phyloP scores from a whole-genome alignment of 2,113 vertebrate genomes.

The Eubucco bourcierii region DNA sequence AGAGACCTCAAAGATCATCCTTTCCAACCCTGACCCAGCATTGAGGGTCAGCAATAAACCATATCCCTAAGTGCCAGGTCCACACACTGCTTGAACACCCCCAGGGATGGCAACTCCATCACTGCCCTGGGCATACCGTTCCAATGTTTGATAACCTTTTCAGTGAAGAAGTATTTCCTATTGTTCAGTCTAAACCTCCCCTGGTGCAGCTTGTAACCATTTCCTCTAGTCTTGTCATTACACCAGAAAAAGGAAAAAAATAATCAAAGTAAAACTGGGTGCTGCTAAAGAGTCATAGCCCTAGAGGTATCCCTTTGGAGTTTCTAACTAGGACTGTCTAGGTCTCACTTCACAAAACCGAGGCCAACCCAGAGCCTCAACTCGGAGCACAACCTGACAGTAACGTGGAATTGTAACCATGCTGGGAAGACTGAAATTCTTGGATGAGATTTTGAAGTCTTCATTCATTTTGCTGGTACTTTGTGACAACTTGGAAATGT shows the following conservation, averaged over 20 bases:
- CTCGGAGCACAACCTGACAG: neutral
- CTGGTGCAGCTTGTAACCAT: too few relatives aligned
- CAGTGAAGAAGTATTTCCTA: too few relatives aligned
- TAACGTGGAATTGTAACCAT: neutral
- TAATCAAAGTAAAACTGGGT: neutral
- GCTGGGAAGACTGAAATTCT: neutral
- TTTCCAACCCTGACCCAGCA: too few relatives aligned
- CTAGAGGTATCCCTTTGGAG: neutral
- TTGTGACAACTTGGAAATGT: neutral
- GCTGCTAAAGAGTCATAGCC: neutral
- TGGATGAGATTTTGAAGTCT: neutral
- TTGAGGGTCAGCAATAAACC: too few relatives aligned
- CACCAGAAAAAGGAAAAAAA: neutral
- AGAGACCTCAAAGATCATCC: too few relatives aligned
- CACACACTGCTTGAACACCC: too few relatives aligned
- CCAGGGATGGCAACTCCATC: too few relatives aligned
- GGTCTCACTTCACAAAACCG: neutral
- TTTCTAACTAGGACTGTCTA: neutral
- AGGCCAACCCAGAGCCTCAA: neutral
- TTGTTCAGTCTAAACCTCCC: too few relatives aligned
- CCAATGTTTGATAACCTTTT: too few relatives aligned
- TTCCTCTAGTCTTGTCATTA: too few relatives aligned
- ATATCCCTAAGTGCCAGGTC: too few relatives aligned
- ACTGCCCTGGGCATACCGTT: too few relatives aligned
- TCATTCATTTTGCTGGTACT: neutral